phyloP scores from a whole-genome alignment of 2,888 invertebrate genomes.

The Tineola bisselliella region DNA sequence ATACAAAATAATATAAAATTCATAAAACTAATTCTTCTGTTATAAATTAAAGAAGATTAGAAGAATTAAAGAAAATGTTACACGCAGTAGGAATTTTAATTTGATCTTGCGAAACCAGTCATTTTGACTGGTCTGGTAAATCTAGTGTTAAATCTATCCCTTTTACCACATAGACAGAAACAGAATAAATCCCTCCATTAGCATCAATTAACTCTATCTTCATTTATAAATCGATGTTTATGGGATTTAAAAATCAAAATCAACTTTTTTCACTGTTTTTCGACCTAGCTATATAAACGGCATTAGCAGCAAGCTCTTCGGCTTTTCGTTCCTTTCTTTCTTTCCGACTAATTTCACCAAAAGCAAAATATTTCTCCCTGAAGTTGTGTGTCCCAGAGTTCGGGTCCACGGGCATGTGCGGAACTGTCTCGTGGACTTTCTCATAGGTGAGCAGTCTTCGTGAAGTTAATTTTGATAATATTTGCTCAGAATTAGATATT shows the following conservation, averaged over 20 bases:
- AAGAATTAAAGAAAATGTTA: no score
- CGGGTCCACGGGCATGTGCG: constrained; percentile 31
- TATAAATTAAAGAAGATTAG: no score
- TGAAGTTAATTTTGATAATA: constrained; percentile 81
- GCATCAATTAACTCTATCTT: no score
- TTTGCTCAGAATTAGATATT: constrained; percentile 89
- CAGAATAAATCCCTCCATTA: no score
- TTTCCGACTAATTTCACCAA: constrained; percentile 72
- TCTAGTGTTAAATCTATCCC: no score
- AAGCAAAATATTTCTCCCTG: constrained; percentile 75
- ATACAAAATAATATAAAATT: no score
- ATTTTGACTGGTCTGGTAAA: no score
- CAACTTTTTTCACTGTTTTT: background rate
- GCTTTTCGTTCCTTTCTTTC: constrained; percentile 60
- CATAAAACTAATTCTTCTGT: no score
- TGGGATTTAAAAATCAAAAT: background rate
- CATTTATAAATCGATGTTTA: no score
- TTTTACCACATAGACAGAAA: no score
- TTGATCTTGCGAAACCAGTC: no score
- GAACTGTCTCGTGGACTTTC: constrained; percentile 69
- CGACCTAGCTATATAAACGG: constrained; percentile 18
- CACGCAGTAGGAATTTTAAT: no score
- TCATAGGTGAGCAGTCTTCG: constrained; percentile 87
- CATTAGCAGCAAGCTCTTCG: constrained; percentile 37
- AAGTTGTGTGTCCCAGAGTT: constrained; percentile 32